Percentiles rank a stretch among this genome's conserved stretches.
phyloP scores from a whole-genome alignment of 2,888 invertebrate species.

The Ceraclea dissimilis region DNA sequence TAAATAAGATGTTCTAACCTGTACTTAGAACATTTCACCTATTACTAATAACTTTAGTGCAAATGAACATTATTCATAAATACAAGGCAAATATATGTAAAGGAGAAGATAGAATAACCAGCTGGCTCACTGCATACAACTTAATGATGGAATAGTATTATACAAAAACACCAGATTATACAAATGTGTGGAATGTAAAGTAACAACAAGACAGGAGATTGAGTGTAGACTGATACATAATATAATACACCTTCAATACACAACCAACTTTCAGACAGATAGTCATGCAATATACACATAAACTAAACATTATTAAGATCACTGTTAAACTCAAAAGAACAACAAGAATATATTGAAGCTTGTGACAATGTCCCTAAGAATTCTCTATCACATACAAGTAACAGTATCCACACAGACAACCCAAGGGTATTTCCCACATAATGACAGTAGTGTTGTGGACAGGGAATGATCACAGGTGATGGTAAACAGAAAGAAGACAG shows the following conservation, averaged over 20 bases:
- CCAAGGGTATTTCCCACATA: no score
- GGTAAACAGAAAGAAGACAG: background rate
- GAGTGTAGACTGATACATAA: no score
- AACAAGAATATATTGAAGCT: no score
- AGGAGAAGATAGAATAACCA: background rate
- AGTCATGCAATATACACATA: no score
- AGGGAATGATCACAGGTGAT: background rate
- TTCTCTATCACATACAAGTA: no score
- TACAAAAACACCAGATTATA: background rate
- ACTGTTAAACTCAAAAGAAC: no score
- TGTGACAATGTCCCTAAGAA: no score
- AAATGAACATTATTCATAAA: background rate
- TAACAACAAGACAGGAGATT: background rate
- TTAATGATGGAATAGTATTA: no score
- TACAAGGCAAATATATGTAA: background rate
- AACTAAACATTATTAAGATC: no score
- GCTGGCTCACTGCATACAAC: no score
- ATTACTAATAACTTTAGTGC: background rate
- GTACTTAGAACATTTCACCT: background rate
- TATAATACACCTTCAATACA: constrained; percentile 16
- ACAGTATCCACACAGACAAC: no score
- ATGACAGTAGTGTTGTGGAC: no score
- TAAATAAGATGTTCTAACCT: background rate
- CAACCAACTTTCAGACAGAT: constrained; percentile 16
- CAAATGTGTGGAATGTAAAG: constrained; percentile 9